These are phyloP conservation scores for Diceros bicornis DNA, from an alignment of 2,797 vertebrate species.

Conservation along the genomic window DNA sequence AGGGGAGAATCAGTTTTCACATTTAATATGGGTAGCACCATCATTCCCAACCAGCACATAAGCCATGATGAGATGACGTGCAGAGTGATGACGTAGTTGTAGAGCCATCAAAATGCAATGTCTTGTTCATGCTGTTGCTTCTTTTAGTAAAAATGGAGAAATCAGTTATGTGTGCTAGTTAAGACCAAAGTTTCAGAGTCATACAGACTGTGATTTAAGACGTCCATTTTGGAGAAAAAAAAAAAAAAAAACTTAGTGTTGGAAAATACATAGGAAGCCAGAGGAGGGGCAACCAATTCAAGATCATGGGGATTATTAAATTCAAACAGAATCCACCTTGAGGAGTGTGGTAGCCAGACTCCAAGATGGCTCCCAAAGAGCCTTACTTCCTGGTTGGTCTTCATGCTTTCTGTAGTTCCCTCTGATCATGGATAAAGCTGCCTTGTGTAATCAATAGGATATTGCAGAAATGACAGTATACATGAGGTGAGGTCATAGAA, in stretches of 20 bases:
- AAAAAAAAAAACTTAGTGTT: too few species aligned
- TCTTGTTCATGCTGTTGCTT: not conserved
- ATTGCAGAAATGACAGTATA: rapidly evolving
- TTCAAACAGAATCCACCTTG: not conserved
- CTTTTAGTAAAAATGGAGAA: not conserved
- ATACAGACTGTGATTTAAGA: not conserved
- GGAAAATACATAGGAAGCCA: not conserved
- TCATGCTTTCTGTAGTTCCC: not conserved
- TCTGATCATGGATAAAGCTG: rapidly evolving
- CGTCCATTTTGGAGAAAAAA: not conserved
- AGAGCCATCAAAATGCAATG: not conserved
- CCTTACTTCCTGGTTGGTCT: not conserved
- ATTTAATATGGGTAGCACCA: not conserved
- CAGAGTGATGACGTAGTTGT: not conserved
- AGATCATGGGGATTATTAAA: not conserved
- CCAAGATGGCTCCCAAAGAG: not conserved
- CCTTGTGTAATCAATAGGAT: not conserved
- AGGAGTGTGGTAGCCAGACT: not conserved
- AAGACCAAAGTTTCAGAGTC: not conserved
- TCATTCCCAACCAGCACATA: not conserved
- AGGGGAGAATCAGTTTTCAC: not conserved
- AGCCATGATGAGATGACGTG: rapidly evolving
- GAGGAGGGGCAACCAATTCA: not conserved
- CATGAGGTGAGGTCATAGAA: not conserved
- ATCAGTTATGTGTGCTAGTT: not conserved